Base-by-base conservation (phyloP, 1,140 invertebrate species). In the Euwallacea fornicatus region DNA sequence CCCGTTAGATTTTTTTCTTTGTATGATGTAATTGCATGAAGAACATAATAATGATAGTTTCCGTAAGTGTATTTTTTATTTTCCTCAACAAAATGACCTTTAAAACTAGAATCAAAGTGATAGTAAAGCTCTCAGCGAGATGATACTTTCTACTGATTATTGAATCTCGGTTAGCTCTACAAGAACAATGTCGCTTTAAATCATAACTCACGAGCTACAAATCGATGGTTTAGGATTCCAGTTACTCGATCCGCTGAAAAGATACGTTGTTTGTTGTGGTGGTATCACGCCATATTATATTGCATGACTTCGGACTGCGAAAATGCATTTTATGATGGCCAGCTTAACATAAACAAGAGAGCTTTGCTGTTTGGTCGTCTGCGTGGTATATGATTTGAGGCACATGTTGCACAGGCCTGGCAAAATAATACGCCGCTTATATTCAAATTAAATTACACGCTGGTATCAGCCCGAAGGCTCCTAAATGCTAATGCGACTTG, bases 361-460 rank as follows among this genome's bases (percentile, higher is more conserved):
- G 76, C 72, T 73, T 71, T 68, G 72, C 73, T 76, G 75, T 77
- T 75, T 75, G 60, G 74, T 74, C 63, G 66, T 71, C 71, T 71
- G 65, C 75, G 76, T 78, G 75, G 74, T 78, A 74, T 78, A 78
- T 78, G 76, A 78, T 78, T 78, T 76, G 76, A 76, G 76, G 76
- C 76, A 78, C 74, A 78, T 78, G 76, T 78, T 78, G 76, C 76
- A 74, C 44, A 42, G 47, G 63, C 44, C 58, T 42, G 42, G 69
- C 59, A 70, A 72, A 75, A 76, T 75, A 77, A 74, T 74, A 69
- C 75, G 62, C 71, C 71, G 74, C 71, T 77, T 76, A 74, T 75
- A 77, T 76, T 77, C 76, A 77, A 76, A 77, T 75, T 72, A 77
- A 77, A 76, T 76, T 74, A 75, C 70, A 74, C 71, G 58, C 54